These are phyloP conservation scores for Lamellibrachia columna DNA, from an alignment of 2,888 invertebrate species.

Conservation along the genomic window DNA sequence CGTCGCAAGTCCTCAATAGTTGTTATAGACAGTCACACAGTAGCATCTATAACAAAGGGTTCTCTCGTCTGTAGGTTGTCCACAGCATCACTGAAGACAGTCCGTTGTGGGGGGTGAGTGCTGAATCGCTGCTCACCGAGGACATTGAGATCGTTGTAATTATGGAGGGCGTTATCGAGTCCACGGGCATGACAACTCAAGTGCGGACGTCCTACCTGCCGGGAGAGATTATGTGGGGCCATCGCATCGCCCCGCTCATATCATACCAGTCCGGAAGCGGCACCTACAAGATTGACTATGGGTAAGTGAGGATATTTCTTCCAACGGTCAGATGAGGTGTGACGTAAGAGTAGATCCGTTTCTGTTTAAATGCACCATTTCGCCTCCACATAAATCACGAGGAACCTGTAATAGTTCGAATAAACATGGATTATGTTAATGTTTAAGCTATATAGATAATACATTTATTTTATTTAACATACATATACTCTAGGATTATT, in stretches of 20 bases:
- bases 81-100: slow-evolving; percentile 37
- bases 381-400: too few relatives aligned
- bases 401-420: too few relatives aligned
- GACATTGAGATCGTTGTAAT: slow-evolving; percentile 42
- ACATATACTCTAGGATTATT: too few relatives aligned
- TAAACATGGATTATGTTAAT: too few relatives aligned
- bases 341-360: too few relatives aligned
- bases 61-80: slow-evolving; percentile 66
- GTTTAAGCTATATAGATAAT: too few relatives aligned
- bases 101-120: slow-evolving; percentile 39
- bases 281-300: slow-evolving; percentile 39
- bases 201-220: slow-evolving; percentile 44
- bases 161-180: slow-evolving; percentile 40
- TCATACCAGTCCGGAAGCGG: slow-evolving; percentile 34
- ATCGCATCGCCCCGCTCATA: slow-evolving; percentile 35
- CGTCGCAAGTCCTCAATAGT: too few relatives aligned
- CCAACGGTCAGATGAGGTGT: too few relatives aligned
- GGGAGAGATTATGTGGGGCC: slow-evolving; percentile 40
- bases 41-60: neutral
- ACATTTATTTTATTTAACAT: too few relatives aligned
- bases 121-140: slow-evolving; percentile 36
- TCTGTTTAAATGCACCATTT: too few relatives aligned
- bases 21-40: too few relatives aligned
- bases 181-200: slow-evolving; percentile 40
- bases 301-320: neutral